Percentiles rank a stretch among this genome's conserved stretches.
phyloP scores from a whole-genome alignment of 2,113 vertebrate species.

The Chitala chitala region DNA sequence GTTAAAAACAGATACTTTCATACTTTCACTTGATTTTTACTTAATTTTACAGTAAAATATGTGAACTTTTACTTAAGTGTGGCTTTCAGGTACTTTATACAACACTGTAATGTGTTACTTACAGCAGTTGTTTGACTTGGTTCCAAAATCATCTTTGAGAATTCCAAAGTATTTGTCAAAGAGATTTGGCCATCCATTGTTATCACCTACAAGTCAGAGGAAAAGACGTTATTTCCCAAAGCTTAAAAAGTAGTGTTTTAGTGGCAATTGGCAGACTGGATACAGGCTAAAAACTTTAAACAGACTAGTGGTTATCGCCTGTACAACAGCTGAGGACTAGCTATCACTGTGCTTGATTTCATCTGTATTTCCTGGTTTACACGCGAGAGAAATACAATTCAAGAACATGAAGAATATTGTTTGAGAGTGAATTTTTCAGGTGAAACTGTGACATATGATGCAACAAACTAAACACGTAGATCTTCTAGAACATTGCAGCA shows the following conservation, averaged over 20 bases:
- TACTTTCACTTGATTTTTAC: too few relatives aligned
- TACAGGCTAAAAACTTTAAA: neutral
- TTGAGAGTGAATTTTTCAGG: neutral
- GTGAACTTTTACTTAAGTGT: too few relatives aligned
- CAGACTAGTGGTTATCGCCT: neutral
- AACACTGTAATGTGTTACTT: too few relatives aligned
- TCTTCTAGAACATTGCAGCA: too few relatives aligned
- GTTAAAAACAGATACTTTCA: too few relatives aligned
- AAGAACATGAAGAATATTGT: neutral
- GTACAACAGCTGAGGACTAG: neutral
- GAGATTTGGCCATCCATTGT: conserved; percentile 86
- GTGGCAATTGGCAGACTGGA: too few relatives aligned
- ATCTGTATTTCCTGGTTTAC: neutral
- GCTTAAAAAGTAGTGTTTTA: too few relatives aligned
- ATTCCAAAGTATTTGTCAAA: conserved; percentile 80
- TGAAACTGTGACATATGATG: too few relatives aligned
- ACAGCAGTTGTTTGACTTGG: conserved; percentile 72
- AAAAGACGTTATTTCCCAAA: neutral
- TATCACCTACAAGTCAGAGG: conserved; percentile 71
- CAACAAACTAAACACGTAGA: too few relatives aligned
- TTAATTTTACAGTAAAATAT: too few relatives aligned
- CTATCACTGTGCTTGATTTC: neutral
- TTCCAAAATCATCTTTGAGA: conserved; percentile 52
- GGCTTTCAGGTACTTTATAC: too few relatives aligned
- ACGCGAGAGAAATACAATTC: neutral